A percentile compares a stretch with the other conserved stretches of the same genome.
Conservation (phyloP, 2,113 vertebrate species). For the Etheostoma spectabile region DNA sequence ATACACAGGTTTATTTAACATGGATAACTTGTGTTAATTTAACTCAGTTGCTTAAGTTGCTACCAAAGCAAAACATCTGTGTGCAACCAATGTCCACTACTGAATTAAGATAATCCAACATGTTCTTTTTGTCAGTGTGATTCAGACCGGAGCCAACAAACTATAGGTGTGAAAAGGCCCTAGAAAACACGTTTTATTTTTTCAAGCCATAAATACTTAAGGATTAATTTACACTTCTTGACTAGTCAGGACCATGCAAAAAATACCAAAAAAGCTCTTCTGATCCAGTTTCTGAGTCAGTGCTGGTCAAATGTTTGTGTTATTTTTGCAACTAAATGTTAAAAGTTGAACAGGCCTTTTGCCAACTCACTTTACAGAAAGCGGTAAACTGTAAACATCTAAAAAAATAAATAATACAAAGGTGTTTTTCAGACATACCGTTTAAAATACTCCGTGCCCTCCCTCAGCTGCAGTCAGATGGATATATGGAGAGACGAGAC, state of each 20-base stretch:
- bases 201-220: neutral
- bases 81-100: constrained; percentile 18
- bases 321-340: constrained; percentile 41
- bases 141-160: too few relatives aligned
- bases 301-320: neutral
- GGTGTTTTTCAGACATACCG: constrained; percentile 44
- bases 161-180: too few relatives aligned
- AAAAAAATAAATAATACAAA: constrained; percentile 7
- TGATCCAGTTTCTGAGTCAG: neutral
- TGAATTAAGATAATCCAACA: constrained; percentile 1
- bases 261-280: neutral
- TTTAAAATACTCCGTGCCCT: constrained; percentile 74
- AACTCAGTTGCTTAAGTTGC: neutral
- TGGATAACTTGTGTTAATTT: constrained; percentile 9
- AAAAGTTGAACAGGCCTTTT: constrained; percentile 18
- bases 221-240: neutral
- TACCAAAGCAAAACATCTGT: constrained; percentile 17
- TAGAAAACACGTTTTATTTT: neutral
- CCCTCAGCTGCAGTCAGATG: constrained; percentile 65
- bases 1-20: neutral
- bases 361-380: constrained; percentile 34
- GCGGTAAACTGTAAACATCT: constrained; percentile 43
- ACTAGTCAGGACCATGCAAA: neutral
- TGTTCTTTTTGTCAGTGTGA: constrained; percentile 3
- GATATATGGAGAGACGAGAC: constrained; percentile 59